Evolutionary conservation across 2,888 invertebrate species (phyloP).

Genomic region (Lutraria lutraria): DNA sequence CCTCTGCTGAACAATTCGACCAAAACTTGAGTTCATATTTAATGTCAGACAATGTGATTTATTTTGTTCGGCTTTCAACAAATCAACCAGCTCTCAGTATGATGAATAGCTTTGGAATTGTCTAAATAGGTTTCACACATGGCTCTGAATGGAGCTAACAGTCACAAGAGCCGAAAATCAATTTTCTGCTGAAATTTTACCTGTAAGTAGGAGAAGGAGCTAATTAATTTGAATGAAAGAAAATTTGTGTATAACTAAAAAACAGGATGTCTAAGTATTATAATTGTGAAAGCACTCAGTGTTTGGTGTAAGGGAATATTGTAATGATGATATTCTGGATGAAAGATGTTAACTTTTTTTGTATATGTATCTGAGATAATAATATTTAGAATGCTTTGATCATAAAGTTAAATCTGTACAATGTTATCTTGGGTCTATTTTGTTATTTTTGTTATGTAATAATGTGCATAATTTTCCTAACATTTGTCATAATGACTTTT

Average conservation of each 20-base stretch:
- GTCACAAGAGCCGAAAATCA: not conserved
- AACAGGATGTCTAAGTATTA: conserved; percentile 4
- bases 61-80: conserved; percentile 17
- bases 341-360: not conserved
- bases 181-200: conserved; percentile 32
- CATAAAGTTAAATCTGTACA: not conserved
- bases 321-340: not conserved
- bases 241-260: not conserved
- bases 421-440: not conserved
- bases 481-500: conserved; percentile 1
- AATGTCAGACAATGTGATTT: conserved; percentile 12
- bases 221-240: conserved; percentile 23
- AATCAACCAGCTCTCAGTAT: not conserved
- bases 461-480: not conserved
- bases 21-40: conserved; percentile 2
- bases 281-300: conserved; percentile 13
- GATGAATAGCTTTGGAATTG: conserved; percentile 26
- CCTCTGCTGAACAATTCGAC: not conserved
- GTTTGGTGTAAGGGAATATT: not conserved
- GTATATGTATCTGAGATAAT: not conserved
- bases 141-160: conserved; percentile 21
- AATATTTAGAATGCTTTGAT: conserved; percentile 23
- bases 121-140: conserved; percentile 28
- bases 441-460: not conserved
- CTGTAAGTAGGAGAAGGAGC: not conserved